Percentiles rank a stretch among this genome's conserved stretches.
phyloP scores from a whole-genome alignment of 2,888 invertebrate genomes.

The Achlya flavicornis region DNA sequence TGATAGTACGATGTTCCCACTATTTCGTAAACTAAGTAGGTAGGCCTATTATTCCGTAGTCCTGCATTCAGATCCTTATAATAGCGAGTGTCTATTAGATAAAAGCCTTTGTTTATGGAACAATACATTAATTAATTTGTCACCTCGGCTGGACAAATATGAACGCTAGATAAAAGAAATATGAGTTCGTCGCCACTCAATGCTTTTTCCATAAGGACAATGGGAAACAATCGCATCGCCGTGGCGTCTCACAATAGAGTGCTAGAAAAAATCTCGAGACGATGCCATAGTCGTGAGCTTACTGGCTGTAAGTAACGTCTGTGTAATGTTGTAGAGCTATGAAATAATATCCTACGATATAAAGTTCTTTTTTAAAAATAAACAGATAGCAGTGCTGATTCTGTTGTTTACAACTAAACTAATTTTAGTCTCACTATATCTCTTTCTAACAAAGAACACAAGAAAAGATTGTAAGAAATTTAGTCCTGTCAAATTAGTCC shows the following conservation, averaged over 20 bases:
- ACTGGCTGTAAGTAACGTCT: not conserved
- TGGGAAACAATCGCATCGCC: conserved; percentile 37
- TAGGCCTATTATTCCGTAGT: not conserved
- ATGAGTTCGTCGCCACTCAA: conserved; percentile 51
- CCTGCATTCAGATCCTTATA: not conserved
- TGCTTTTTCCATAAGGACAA: conserved; percentile 41
- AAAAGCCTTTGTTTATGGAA: conserved; percentile 32
- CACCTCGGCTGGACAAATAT: conserved; percentile 52
- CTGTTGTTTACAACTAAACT: too few species aligned
- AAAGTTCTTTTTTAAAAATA: too few species aligned
- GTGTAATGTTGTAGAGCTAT: not conserved
- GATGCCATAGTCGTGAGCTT: not conserved
- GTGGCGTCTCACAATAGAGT: conserved; percentile 38
- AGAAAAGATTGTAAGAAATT: too few species aligned
- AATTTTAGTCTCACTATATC: too few species aligned
- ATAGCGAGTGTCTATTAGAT: not conserved
- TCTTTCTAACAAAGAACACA: too few species aligned
- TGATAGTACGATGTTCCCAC: too few species aligned
- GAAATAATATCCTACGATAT: too few species aligned
- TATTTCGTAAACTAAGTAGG: too few species aligned
- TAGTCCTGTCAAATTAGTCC: too few species aligned
- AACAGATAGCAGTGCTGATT: too few species aligned
- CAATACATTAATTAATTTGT: conserved; percentile 64
- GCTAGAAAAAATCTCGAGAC: not conserved
- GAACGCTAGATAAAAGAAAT: conserved; percentile 49